Percentiles rank a stretch among this genome's conserved stretches.
Evolutionary conservation across 2,888 invertebrate species (phyloP).

Genomic region (Axea sp.): DNA sequence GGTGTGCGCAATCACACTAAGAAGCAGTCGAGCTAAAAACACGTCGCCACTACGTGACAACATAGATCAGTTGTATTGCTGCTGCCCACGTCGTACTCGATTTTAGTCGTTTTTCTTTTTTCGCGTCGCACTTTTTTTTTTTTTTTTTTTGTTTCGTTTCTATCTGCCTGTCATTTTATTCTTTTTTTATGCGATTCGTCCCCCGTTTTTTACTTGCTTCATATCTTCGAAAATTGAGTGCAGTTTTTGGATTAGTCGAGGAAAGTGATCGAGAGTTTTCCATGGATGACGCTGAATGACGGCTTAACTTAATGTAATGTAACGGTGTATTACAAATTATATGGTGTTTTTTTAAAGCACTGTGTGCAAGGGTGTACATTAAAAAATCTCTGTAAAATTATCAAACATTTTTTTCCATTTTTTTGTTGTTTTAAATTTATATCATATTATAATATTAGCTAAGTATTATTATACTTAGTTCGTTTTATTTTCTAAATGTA

Average conservation of each 20-base stretch:
- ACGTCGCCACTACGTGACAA: no score
- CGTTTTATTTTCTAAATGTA: no score
- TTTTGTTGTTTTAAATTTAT: no score
- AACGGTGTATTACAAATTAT: constrained; percentile 6
- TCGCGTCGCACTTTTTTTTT: no score
- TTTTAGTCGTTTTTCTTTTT: constrained; percentile 48
- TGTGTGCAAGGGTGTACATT: background rate
- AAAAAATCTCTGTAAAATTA: constrained; percentile 6
- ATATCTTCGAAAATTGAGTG: constrained; percentile 33
- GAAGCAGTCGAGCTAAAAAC: no score
- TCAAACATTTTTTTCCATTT: no score
- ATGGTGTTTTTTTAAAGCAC: constrained; percentile 6
- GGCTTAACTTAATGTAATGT: constrained; percentile 27
- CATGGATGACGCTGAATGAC: background rate
- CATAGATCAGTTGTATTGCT: no score
- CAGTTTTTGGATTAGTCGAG: constrained; percentile 26
- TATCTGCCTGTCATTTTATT: background rate
- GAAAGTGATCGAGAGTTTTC: constrained; percentile 21
- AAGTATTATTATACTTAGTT: no score
- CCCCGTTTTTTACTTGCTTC: constrained; percentile 24
- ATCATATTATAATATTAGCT: no score
- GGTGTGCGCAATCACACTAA: no score
- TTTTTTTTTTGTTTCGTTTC: constrained; percentile 29
- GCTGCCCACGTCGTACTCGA: constrained; percentile 66
- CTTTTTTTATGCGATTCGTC: background rate